Evolutionary conservation across 2,797 vertebrate species (phyloP), one percentile per base, ranked within the genome.

Genomic region (Myotis pilosus): DNA sequence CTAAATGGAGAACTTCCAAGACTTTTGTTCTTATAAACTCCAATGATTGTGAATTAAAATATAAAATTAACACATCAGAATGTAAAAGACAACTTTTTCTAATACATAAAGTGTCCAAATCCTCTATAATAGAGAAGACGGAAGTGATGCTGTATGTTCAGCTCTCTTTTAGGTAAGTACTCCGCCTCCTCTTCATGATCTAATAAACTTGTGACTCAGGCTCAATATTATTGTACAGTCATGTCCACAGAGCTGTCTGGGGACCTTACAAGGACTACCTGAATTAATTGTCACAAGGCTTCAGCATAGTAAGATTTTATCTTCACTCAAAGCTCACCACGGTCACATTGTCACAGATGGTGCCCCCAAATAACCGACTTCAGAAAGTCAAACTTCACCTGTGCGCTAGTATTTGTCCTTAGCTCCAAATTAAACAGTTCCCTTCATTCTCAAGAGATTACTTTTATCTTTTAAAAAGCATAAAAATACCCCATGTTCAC

Each of bases 391-490:
- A 51, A 76, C 53, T 86, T 69, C 30, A 88, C n/a, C 74, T 84
- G 16, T 13, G 8, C 68, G 44, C 30, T 83, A 64, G 38, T 80
- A 82, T 51, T 84, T 90, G n/a, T n/a, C 84, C 74, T 94, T 83
- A 78, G 60, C 68, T 87, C 66, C 33, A 71, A 92, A 83, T 71
- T 38, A 79, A 92, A 62, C 8, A 80, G 28, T 69, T 72, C 13
- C 23, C 81, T 95, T 74, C 68, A 87, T 79, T 84, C 44, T 71
- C 76, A 92, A 87, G 12, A 72, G 17, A 30, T 28, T 36, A 62
- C 47, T 60, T 74, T 53, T 72, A 33, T 69, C 41, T 33, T 88
- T 94, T 90, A 33, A 92, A 38, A 95, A 93, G 68, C n/a, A 81
- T 23, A n/a, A 13, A 16, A 86, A 4, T 68, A 80, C 80, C 64